These are phyloP conservation scores for Acanthochromis polyacanthus DNA, from an alignment of 2,113 vertebrate genomes.

Conservation along the genomic window DNA sequence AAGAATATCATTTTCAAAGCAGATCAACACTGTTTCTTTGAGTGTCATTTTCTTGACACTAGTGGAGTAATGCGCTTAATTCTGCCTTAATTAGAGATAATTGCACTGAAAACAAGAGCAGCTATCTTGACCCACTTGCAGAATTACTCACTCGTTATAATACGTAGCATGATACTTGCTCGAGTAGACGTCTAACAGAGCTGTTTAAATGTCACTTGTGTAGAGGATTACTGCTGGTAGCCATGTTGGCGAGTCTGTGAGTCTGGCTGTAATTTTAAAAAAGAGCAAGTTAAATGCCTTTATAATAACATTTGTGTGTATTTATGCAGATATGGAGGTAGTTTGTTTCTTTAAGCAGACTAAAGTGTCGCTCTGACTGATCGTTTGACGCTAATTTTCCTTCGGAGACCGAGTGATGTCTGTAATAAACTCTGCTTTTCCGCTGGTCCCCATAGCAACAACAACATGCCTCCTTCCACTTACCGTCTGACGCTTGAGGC, in stretches of 20 bases:
- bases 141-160: constrained; percentile 10
- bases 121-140: constrained; percentile 27
- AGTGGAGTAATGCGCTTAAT: background rate
- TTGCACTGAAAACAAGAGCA: constrained; percentile 11
- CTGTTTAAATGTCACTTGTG: constrained; percentile 7
- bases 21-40: background rate
- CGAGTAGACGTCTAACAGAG: background rate
- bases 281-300: background rate
- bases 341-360: background rate
- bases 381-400: constrained; percentile 61
- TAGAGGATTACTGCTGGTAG: background rate
- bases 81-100: constrained; percentile 14
- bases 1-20: background rate
- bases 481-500: constrained; percentile 54
- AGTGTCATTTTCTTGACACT: constrained; percentile 3
- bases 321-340: constrained; percentile 1
- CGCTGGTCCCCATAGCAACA: constrained; percentile 82
- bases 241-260: background rate
- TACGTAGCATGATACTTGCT: background rate
- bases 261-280: background rate
- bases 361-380: constrained; percentile 13
- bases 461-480: constrained; percentile 51
- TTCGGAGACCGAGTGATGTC: constrained; percentile 69
- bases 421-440: constrained; percentile 68
- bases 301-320: background rate